These are phyloP conservation scores for Dermolepida albohirtum DNA, from an alignment of 2,888 invertebrate genomes.

Conservation along the genomic window DNA sequence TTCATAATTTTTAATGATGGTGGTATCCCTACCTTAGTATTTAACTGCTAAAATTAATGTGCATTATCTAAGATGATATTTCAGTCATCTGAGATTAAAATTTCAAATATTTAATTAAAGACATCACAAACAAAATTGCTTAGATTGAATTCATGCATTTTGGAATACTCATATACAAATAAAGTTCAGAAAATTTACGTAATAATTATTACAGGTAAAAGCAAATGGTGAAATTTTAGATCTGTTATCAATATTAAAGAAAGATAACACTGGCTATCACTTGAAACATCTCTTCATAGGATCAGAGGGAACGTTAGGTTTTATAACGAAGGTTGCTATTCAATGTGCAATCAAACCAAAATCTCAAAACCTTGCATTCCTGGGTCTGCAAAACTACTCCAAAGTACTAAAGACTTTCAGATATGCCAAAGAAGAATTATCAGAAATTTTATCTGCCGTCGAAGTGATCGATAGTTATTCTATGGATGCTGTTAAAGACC, in stretches of 20 bases:
- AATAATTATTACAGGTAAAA: constrained; percentile 71
- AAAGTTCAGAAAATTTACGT: neutral
- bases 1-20: too few relatives aligned
- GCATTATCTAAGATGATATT: too few relatives aligned
- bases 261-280: constrained; percentile 98
- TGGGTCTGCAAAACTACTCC: constrained; percentile 85
- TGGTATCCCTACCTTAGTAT: too few relatives aligned
- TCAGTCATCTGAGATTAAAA: too few relatives aligned
- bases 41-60: too few relatives aligned
- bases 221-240: constrained; percentile 89
- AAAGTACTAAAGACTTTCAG: constrained; percentile 80
- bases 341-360: constrained; percentile 89
- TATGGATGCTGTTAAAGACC: constrained; percentile 74
- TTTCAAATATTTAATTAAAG: too few relatives aligned
- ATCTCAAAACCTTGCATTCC: constrained; percentile 86
- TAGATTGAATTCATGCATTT: too few relatives aligned
- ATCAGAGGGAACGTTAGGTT: constrained; percentile 95
- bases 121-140: too few relatives aligned
- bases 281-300: constrained; percentile 97
- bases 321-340: constrained; percentile 92
- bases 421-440: constrained; percentile 79
- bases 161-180: too few relatives aligned
- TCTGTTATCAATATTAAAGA: constrained; percentile 86
- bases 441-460: constrained; percentile 94
- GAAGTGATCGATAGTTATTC: constrained; percentile 90